Evolutionary conservation across 2,888 invertebrate genomes (phyloP).

Genomic region (Coelopa pilipes): DNA sequence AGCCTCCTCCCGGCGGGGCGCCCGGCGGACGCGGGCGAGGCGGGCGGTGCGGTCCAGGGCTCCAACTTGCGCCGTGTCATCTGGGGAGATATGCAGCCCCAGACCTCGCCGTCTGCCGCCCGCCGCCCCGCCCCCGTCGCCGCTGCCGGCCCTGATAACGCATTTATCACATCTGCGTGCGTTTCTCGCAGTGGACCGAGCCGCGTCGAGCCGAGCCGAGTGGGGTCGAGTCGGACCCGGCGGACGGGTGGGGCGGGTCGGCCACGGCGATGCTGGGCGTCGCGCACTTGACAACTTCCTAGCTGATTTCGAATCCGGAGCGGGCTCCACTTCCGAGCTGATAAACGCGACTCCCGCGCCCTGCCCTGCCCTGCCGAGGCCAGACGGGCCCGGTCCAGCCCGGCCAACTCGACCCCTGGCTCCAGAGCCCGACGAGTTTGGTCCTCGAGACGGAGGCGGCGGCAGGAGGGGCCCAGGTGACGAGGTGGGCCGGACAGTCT

Average conservation of each 20-base stretch:
- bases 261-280: neutral
- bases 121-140: neutral
- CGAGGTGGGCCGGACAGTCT: too few species aligned
- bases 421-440: too few species aligned
- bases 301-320: neutral
- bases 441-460: too few species aligned
- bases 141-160: conserved; percentile 6
- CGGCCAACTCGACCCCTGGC: too few species aligned
- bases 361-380: too few species aligned
- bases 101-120: neutral
- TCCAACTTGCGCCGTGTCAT: conserved; percentile 7
- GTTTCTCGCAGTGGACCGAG: too few species aligned
- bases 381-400: too few species aligned
- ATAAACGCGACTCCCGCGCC: too few species aligned
- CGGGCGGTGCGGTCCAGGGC: neutral
- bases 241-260: too few species aligned
- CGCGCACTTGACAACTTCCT: conserved; percentile 2
- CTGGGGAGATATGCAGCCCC: neutral
- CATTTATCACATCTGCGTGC: conserved; percentile 14
- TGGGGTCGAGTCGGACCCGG: too few species aligned
- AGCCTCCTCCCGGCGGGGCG: neutral
- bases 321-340: neutral
- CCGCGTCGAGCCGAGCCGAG: too few species aligned
- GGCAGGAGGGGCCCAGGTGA: too few species aligned
- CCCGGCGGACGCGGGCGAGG: neutral